phyloP scores from a whole-genome alignment of 1,140 invertebrate genomes.

The Trichonephila clavata region DNA sequence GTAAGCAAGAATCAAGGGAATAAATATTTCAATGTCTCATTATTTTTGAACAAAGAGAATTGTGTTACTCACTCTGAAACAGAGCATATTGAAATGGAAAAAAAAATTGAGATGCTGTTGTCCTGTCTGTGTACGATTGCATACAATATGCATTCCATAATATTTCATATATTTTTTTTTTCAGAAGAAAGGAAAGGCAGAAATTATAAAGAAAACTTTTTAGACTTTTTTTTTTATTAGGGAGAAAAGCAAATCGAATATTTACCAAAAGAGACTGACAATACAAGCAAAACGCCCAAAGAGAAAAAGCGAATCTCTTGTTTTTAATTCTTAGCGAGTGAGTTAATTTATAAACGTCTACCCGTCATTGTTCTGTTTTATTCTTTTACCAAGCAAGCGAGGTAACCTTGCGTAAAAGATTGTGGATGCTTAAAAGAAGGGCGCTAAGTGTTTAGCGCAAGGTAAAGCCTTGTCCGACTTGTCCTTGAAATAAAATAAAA shows the following conservation, averaged over 20 bases:
- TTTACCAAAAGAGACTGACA: conserved; percentile 3
- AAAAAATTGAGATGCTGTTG: neutral
- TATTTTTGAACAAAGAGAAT: too few species aligned
- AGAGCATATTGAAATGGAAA: neutral
- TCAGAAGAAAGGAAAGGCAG: neutral
- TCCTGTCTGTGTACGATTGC: neutral
- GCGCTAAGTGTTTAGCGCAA: conserved; percentile 64
- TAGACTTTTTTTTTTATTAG: neutral
- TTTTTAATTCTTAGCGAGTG: conserved; percentile 47
- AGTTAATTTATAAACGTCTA: conserved; percentile 62
- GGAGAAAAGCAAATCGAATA: neutral
- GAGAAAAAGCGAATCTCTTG: conserved; percentile 40
- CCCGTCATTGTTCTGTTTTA: conserved; percentile 53
- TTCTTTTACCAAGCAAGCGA: conserved; percentile 37
- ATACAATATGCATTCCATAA: neutral
- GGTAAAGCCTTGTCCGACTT: conserved; percentile 61
- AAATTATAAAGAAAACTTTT: conserved; percentile 22
- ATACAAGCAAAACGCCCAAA: conserved; percentile 44
- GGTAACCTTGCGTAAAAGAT: conserved; percentile 68
- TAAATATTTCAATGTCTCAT: too few species aligned
- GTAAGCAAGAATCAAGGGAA: too few species aligned
- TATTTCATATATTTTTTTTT: neutral
- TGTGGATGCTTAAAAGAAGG: conserved; percentile 61
- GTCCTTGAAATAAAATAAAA: conserved; percentile 64
- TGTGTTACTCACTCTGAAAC: neutral